These are phyloP conservation scores for Eremobia ochroleuca DNA, from an alignment of 2,888 invertebrate genomes.

Conservation along the genomic window DNA sequence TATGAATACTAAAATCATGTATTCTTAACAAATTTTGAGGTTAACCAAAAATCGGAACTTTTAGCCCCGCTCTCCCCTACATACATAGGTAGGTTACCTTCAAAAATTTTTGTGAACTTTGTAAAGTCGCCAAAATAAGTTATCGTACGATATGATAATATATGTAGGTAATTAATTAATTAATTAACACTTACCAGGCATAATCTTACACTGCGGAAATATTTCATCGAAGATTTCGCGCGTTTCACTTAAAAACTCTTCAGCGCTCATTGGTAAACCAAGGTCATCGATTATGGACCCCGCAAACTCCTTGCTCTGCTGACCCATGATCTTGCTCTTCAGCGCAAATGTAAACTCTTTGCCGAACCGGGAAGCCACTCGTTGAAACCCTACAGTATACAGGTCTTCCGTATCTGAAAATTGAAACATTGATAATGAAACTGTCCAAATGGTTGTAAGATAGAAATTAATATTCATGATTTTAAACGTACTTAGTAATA, in stretches of 20 bases:
- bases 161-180: neutral
- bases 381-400: slow-evolving; percentile 94
- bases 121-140: neutral
- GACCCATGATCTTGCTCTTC: slow-evolving; percentile 94
- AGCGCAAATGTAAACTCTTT: slow-evolving; percentile 95
- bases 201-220: slow-evolving; percentile 92
- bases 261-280: slow-evolving; percentile 92
- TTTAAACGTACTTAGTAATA: slow-evolving; percentile 83
- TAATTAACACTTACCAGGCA: slow-evolving; percentile 92
- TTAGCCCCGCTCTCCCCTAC: neutral
- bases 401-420: slow-evolving; percentile 95
- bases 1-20: too few relatives aligned
- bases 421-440: slow-evolving; percentile 3
- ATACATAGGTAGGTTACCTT: neutral
- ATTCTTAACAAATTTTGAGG: too few relatives aligned
- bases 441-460: neutral
- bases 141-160: neutral
- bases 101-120: neutral
- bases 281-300: slow-evolving; percentile 91
- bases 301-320: slow-evolving; percentile 92
- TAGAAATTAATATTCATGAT: neutral
- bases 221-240: slow-evolving; percentile 89
- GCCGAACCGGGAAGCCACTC: slow-evolving; percentile 92
- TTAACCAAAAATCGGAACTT: too few relatives aligned
- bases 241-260: slow-evolving; percentile 92